Percentiles rank a stretch among this genome's conserved stretches.
Evolutionary conservation across 2,113 vertebrate genomes (phyloP).

Genomic region (Setophaga coronata): DNA sequence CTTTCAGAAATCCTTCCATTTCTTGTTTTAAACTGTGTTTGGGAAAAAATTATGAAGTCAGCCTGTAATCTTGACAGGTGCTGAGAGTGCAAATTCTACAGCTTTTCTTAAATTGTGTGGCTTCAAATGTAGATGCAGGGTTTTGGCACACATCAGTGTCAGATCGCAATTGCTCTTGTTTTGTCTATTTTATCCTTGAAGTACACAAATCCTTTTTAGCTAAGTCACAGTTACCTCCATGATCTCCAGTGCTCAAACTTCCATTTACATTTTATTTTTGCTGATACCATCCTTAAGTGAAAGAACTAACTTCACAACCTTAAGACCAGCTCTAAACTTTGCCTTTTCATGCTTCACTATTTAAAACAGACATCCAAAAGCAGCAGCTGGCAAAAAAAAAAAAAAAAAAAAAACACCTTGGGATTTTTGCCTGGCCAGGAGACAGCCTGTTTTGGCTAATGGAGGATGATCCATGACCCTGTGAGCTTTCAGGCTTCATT

Average conservation of each 20-base stretch:
- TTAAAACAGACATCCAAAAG: neutral
- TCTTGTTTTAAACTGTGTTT: neutral
- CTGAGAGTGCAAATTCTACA: neutral
- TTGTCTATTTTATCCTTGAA: neutral
- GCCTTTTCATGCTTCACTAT: neutral
- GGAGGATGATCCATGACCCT: neutral
- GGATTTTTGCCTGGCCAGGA: neutral
- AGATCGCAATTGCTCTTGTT: neutral
- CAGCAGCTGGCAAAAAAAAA: neutral
- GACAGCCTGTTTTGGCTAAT: neutral
- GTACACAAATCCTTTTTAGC: neutral
- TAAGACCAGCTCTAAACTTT: neutral
- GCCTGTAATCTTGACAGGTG: neutral
- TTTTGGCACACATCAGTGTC: neutral
- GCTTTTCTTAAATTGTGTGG: neutral
- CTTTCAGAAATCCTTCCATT: neutral
- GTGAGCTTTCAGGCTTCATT: neutral
- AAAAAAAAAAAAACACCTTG: neutral
- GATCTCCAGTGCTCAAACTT: neutral
- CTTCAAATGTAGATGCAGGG: neutral
- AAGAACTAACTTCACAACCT: neutral
- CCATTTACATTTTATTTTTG: neutral
- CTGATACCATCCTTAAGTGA: neutral
- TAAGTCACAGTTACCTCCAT: neutral
- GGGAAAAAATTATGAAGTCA: neutral